These are phyloP conservation scores for Drosophila bunnanda DNA, from an alignment of 2,888 invertebrate genomes.

Conservation along the genomic window DNA sequence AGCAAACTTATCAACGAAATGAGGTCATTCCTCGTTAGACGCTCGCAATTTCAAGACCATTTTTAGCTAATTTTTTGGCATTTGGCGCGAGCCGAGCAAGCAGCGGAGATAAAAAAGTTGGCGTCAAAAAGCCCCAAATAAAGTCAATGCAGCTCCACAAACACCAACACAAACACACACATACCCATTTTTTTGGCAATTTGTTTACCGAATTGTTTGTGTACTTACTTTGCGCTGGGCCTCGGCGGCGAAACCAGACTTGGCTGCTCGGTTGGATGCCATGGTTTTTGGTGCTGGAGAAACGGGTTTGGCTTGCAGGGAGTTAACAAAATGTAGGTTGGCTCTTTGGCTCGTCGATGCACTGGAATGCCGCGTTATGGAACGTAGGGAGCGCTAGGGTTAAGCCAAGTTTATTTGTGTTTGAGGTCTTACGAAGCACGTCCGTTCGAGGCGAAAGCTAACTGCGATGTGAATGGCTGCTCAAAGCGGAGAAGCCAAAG, in stretches of 20 bases:
- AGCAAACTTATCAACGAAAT: conserved; percentile 61
- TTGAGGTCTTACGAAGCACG: conserved; percentile 38
- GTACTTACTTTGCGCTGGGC: conserved; percentile 95
- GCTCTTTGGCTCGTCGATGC: conserved; percentile 38
- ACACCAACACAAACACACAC: conserved; percentile 23
- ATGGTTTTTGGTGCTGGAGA: conserved; percentile 72
- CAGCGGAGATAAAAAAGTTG: conserved; percentile 32
- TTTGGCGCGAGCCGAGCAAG: conserved; percentile 54
- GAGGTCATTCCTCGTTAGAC: conserved; percentile 68
- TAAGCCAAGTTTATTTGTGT: conserved; percentile 7
- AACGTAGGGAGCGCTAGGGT: conserved; percentile 42
- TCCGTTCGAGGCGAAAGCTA: conserved; percentile 65
- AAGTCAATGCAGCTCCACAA: conserved; percentile 66
- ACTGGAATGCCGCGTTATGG: conserved; percentile 76
- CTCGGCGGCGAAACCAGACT: conserved; percentile 95
- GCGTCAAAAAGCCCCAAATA: conserved; percentile 66
- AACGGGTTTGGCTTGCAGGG: conserved; percentile 82
- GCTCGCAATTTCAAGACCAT: conserved; percentile 57
- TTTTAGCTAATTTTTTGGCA: conserved; percentile 58
- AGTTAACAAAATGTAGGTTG: conserved; percentile 59
- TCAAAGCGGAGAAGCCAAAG: not conserved
- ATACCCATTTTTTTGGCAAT: conserved; percentile 53
- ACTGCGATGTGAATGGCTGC: conserved; percentile 16
- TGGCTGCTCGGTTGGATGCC: conserved; percentile 85
- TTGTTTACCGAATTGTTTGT: conserved; percentile 53